phyloP scores from a whole-genome alignment of 30 jellyfish, hydroid and myxozoan genomes.

The Rhopilema esculentum region DNA sequence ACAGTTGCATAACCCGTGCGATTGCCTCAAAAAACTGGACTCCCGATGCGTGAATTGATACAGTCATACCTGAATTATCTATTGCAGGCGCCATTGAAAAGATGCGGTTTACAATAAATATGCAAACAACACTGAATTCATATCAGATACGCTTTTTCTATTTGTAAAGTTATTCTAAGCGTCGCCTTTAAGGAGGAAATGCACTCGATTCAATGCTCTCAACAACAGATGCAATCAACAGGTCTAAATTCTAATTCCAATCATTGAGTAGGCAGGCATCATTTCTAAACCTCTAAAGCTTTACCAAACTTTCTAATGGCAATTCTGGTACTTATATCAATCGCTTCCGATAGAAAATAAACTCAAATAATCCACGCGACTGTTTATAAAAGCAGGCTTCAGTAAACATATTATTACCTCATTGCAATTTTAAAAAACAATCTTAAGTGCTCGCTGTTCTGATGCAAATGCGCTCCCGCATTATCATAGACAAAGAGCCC shows the following conservation, averaged over 20 bases:
- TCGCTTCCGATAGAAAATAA: background rate
- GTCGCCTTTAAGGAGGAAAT: background rate
- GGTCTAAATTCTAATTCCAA: background rate
- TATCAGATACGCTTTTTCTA: background rate
- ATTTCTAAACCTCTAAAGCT: background rate
- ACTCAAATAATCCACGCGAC: background rate
- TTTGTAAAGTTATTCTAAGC: background rate
- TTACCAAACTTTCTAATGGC: background rate
- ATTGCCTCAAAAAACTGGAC: conserved; percentile 10
- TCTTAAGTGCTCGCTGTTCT: too few species aligned
- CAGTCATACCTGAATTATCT: conserved; percentile 17
- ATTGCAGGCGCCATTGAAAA: conserved; percentile 42
- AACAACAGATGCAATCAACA: background rate
- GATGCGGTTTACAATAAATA: conserved; percentile 32
- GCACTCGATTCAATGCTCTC: background rate
- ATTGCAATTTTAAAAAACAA: background rate
- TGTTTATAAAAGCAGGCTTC: background rate
- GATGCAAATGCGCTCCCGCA: too few species aligned
- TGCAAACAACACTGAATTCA: conserved; percentile 9
- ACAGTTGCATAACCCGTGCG: conserved; percentile 60
- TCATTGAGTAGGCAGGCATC: background rate
- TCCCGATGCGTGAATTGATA: conserved; percentile 39
- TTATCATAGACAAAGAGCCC: too few species aligned
- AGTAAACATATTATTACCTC: background rate
- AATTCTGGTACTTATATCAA: background rate